Evolutionary conservation across 2,888 invertebrate genomes (phyloP).

Genomic region (Drosophila neonasuta): DNA sequence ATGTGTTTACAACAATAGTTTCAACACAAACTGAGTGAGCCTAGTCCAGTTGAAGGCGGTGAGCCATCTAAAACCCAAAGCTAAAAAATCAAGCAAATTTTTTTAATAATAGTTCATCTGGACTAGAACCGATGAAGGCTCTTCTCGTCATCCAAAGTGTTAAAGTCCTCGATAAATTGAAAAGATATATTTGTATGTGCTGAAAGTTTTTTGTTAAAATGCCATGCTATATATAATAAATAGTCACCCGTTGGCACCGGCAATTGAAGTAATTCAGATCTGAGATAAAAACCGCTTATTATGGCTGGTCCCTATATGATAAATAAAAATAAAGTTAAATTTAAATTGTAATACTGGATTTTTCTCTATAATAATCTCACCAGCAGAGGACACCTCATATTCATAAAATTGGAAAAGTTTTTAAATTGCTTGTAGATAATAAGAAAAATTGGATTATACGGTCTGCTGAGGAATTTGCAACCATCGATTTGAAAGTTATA

Average conservation of each 20-base stretch:
- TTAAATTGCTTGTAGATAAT: neutral
- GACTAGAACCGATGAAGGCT: neutral
- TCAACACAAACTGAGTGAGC: no score
- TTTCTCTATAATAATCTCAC: neutral
- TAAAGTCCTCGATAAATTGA: constrained; percentile 2
- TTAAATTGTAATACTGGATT: neutral
- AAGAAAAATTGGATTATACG: neutral
- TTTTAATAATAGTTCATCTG: no score
- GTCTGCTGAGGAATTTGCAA: neutral
- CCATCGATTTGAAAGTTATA: neutral
- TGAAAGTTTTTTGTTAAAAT: constrained; percentile 2
- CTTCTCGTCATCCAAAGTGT: neutral
- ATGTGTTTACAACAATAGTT: no score
- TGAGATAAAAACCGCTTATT: neutral
- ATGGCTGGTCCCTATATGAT: neutral
- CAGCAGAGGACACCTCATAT: neutral
- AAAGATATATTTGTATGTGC: constrained; percentile 1
- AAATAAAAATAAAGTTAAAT: neutral
- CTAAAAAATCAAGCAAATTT: no score
- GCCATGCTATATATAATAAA: neutral
- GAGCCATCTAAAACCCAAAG: no score
- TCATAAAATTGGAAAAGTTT: constrained; percentile 3
- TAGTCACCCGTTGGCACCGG: constrained; percentile 6
- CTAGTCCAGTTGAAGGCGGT: no score
- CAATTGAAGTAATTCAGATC: neutral